Base-by-base conservation (phyloP, 2,797 vertebrate species). In the Aplochiton taeniatus region DNA sequence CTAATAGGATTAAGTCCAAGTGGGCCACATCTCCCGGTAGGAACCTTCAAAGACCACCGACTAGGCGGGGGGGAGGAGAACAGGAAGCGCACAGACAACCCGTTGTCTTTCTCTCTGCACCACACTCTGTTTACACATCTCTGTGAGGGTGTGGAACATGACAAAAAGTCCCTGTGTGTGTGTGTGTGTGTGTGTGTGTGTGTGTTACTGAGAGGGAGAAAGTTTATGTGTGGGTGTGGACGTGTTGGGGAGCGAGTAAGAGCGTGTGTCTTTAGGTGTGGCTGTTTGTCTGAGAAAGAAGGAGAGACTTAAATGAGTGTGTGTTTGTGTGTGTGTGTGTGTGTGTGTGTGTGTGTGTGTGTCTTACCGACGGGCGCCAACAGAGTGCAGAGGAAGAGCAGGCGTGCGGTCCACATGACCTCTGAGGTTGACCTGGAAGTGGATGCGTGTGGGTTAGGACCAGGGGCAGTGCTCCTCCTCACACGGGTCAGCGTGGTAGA, bases 341-440 rank as follows among this genome's bases (percentile, higher is more conserved):
- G 17, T 49, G 55, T 48, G 49, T 61, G 14, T 64, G 10, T 14
- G 43, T 17, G 17, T 7, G 17, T 48, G 56, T 14, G 9, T n/a
- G 0, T 68, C 94, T 96, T 93, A 98, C 96, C 95, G 60, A 94
- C 71, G 4, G 94, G 92, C 65, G 93, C 91, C 74, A 94, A 89
- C 80, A 98, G 90, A 85, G 91, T 87, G 70, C 88, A 90, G 89
- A 95, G 82, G 91, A 95, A 91, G 66, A 98, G 90, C 69, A 96
- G 92, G 91, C 93, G 94, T 91, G 93, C 88, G 90, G 92, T 90
- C 95, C 95, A 94, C 96, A 98, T 98, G 94, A 92, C 93, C 91
- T 82, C 88, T 69, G 79, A 81, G 68, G 81, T 80, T 87, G 87
- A 89, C 89, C 88, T 84, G 88, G 85, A 87, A 86, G 86, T 68